Base-by-base conservation (phyloP, 53 echinoderm and acorn worm genomes). In the Zoroaster sp. region DNA sequence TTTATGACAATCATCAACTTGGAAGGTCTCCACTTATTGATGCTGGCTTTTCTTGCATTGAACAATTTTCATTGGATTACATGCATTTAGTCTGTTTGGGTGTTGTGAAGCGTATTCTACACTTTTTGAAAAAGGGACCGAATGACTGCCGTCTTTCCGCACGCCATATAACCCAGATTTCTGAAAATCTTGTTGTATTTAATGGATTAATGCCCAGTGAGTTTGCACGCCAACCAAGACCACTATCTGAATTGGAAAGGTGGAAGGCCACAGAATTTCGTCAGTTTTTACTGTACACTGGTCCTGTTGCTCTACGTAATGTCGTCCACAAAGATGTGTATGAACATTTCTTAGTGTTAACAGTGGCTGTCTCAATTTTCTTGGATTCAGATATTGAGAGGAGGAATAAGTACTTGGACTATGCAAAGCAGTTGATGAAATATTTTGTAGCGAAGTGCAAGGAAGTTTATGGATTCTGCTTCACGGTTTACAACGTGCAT, bases 81-180 rank as follows among this genome's bases (percentile, higher is more conserved):
- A 87, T 87, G 74, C 87, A 87, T 55, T 73, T 87, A 0, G 87
- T 80, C 2, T 87, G 87, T 40, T 54, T 87, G 25, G 87, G 87
- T 14, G 73, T 87, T 30, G 73, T 73, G 38, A 43, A 38, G 53
- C 44, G 73, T 20, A 51, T 87, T 51, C n/a, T 87, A 36, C 1
- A 36, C 47, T 87, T 8, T 38, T 37, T 72, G 71, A 72, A 73
- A 72, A 87, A 87, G 40, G 87, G 87, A 53, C 87, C 87, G 1
- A 34, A 51, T 5, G 30, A 13, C 17, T 69, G 70, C 70, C 40
- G 47, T 43, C 59, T 87, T 49, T 87, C 87, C 14, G 3, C 14
- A 72, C 80, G 63, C 40, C 80, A 59, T 80, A 39, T 63, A 23
- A 66, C 55, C 10, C 55, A 63, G 63, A 65, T 80, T 59, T 80